A percentile compares a stretch with the other conserved stretches of the same genome.
These are phyloP conservation scores for Columba livia DNA, from an alignment of 2,113 vertebrate genomes.

Conservation along the genomic window DNA sequence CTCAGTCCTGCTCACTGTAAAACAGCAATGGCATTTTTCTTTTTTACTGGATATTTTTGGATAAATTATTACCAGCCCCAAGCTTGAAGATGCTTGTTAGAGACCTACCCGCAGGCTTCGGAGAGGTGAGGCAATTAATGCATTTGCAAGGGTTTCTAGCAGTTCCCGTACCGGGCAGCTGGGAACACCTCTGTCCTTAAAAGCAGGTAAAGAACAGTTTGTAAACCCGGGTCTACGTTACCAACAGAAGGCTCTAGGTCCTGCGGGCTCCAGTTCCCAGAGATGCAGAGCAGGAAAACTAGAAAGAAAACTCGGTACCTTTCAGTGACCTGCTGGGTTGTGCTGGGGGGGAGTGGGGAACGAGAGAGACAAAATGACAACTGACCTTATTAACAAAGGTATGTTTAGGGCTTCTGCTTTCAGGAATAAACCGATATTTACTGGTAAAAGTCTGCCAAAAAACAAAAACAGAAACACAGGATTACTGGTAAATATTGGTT, in stretches of 20 bases:
- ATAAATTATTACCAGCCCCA: neutral
- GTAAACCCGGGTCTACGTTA: constrained; percentile 54
- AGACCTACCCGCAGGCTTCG: neutral
- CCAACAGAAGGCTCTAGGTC: constrained; percentile 57
- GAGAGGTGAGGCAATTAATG: neutral
- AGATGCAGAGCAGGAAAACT: constrained; percentile 58
- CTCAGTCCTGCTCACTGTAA: neutral
- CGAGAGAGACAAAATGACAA: constrained; percentile 75
- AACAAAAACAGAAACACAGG: constrained; percentile 81
- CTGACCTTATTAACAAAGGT: constrained; percentile 80
- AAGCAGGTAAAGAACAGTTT: constrained; percentile 22
- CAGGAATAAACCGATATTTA: constrained; percentile 82
- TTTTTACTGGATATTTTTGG: neutral
- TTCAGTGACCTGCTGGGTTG: constrained; percentile 59
- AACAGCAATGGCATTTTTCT: neutral
- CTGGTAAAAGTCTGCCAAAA: constrained; percentile 83
- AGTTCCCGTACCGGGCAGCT: neutral
- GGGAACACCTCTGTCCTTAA: neutral
- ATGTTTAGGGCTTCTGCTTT: constrained; percentile 81
- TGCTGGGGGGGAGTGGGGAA: constrained; percentile 68
- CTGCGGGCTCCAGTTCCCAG: constrained; percentile 46
- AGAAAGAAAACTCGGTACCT: constrained; percentile 62
- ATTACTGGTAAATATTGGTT: constrained; percentile 83
- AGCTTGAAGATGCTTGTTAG: neutral
- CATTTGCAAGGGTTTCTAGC: neutral